Evolutionary conservation across 53 echinoderm and acorn worm genomes (phyloP).

Genomic region (Holothuria scabra): DNA sequence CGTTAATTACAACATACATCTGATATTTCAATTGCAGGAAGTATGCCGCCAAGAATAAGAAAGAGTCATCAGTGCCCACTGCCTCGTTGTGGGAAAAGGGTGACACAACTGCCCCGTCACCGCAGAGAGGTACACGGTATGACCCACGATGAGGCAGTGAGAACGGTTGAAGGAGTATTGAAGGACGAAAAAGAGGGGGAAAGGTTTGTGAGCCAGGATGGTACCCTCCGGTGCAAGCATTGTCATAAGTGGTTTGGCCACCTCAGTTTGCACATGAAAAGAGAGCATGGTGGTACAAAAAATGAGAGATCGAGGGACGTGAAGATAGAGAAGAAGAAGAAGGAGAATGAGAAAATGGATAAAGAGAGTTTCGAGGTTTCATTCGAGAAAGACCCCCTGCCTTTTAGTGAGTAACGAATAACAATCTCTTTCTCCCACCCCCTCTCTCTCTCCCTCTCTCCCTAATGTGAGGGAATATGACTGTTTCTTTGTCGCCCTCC

Average conservation of each 20-base stretch:
- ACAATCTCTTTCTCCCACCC: too few species aligned
- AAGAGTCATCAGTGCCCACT: constrained; percentile 11
- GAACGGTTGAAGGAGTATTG: not conserved
- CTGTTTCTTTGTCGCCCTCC: too few species aligned
- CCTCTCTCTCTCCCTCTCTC: too few species aligned
- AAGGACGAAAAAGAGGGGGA: constrained; percentile 7
- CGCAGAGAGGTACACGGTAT: constrained; percentile 5
- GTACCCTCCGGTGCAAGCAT: constrained; percentile 13
- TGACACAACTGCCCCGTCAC: constrained; percentile 24
- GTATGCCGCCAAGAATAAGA: constrained; percentile 17
- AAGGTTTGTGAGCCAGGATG: constrained; percentile 17
- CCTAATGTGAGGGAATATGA: too few species aligned
- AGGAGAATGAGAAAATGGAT: constrained; percentile 13
- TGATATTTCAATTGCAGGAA: constrained; percentile 13
- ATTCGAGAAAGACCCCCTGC: constrained; percentile 15
- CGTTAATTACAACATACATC: constrained; percentile 19
- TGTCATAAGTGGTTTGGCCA: constrained; percentile 20
- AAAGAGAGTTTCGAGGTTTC: constrained; percentile 15
- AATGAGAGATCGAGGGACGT: constrained; percentile 16
- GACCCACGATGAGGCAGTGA: constrained; percentile 14
- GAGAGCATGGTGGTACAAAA: constrained; percentile 17
- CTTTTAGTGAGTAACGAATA: constrained; percentile 5
- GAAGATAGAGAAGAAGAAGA: constrained; percentile 24
- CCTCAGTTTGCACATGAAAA: constrained; percentile 17
- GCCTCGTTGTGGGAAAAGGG: constrained; percentile 14